phyloP scores from a whole-genome alignment of 2,113 vertebrate genomes.

The Lagopus muta region DNA sequence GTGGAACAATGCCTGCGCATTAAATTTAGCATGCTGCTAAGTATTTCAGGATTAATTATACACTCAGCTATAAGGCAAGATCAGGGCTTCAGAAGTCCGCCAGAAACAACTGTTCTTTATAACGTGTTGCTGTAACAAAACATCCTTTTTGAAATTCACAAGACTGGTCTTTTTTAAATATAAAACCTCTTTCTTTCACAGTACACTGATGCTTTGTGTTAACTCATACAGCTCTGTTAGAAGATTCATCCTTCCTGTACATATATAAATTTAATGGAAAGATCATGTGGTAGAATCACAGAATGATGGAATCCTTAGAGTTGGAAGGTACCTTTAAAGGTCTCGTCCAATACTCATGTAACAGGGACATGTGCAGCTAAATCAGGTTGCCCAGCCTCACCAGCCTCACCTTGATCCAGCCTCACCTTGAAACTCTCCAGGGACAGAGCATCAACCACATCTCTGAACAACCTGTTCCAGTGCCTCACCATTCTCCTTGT shows the following conservation, averaged over 20 bases:
- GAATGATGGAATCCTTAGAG: no score
- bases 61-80: slow-evolving; percentile 4
- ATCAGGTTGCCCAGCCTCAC: no score
- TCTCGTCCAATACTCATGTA: no score
- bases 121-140: background rate
- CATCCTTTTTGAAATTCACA: background rate
- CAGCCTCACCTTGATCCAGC: no score
- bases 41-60: slow-evolving; percentile 56
- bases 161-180: background rate
- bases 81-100: background rate
- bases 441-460: no score
- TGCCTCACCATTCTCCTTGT: no score
- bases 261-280: slow-evolving; percentile 6
- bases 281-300: background rate
- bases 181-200: background rate
- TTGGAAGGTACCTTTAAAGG: no score
- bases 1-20: slow-evolving; percentile 59
- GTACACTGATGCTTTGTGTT: background rate
- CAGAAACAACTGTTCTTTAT: background rate
- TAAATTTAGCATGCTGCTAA: slow-evolving; percentile 43
- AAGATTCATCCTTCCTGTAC: background rate
- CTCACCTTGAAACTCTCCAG: no score
- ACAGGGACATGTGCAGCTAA: no score
- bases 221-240: background rate
- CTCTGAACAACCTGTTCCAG: no score